Conservation (phyloP, 2,113 vertebrate species). For the Suricata suricatta region DNA sequence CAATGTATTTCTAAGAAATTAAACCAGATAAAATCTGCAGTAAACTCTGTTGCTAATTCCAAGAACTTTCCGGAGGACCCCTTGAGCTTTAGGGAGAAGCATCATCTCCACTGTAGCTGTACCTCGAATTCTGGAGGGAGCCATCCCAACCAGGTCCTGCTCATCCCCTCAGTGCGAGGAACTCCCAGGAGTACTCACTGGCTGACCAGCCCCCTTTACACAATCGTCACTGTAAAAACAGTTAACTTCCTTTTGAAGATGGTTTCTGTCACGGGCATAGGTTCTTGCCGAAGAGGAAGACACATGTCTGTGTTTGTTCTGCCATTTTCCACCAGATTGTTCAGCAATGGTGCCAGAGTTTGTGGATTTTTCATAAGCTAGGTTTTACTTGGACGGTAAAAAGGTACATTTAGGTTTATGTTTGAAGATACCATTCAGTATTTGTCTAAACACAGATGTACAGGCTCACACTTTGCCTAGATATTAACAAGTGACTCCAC, state of each 20-base stretch:
- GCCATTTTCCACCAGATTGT: background rate
- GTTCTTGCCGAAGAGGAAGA: background rate
- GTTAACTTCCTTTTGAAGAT: background rate
- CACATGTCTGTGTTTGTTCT: background rate
- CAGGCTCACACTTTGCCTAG: background rate
- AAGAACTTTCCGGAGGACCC: background rate
- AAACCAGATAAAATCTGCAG: too few relatives aligned
- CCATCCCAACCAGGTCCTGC: fast-evolving
- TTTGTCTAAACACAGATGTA: background rate
- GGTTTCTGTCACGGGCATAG: background rate
- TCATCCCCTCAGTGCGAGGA: background rate
- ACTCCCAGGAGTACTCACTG: background rate
- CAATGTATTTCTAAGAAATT: background rate
- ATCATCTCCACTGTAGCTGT: background rate
- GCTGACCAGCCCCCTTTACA: background rate
- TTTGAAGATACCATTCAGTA: background rate
- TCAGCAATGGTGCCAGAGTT: background rate
- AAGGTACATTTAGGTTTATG: background rate
- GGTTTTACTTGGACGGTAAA: background rate
- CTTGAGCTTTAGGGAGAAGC: background rate
- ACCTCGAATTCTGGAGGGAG: background rate
- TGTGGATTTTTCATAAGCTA: background rate
- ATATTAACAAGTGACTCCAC: background rate
- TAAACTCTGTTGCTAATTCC: background rate
- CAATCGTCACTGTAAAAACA: background rate